These are phyloP conservation scores for Sebastes ruberrimus DNA, from an alignment of 2,797 vertebrate genomes.

Conservation along the genomic window DNA sequence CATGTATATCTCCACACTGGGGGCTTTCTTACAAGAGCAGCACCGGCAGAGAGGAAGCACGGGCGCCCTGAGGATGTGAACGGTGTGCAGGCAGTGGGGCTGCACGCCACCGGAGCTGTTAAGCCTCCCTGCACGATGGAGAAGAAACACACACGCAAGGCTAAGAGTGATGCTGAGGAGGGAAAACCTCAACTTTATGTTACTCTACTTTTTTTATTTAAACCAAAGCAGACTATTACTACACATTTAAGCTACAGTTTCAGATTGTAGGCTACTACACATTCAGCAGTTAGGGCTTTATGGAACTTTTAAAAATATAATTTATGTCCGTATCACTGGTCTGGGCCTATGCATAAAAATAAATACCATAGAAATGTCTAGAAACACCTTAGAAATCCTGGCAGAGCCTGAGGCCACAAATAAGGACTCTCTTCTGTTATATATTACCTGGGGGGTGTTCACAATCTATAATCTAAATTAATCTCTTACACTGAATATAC, in stretches of 20 bases:
- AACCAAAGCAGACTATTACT: not conserved
- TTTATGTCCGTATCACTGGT: not conserved
- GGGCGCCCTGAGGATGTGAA: conserved; percentile 12
- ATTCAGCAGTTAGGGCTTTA: not conserved
- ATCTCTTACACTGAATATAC: too few relatives aligned
- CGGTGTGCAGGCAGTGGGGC: conserved; percentile 21
- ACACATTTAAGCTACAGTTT: not conserved
- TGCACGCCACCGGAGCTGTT: conserved; percentile 32
- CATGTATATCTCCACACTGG: conserved; percentile 17
- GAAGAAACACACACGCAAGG: conserved; percentile 1
- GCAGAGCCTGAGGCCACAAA: too few relatives aligned
- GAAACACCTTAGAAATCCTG: not conserved
- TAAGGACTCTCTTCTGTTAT: too few relatives aligned
- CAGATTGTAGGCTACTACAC: not conserved
- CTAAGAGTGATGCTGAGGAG: not conserved
- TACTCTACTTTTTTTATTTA: not conserved
- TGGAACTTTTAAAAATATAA: not conserved
- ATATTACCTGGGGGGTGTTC: too few relatives aligned
- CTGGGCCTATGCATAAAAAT: not conserved
- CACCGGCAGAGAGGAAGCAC: conserved; percentile 19
- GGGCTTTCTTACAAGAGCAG: conserved; percentile 17
- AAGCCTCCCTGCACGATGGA: conserved; percentile 30
- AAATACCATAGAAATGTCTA: not conserved
- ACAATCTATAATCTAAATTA: too few relatives aligned
- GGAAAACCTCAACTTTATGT: not conserved